Conservation (phyloP, 1,140 invertebrate species). For the Pseudobourletiella spinata region DNA sequence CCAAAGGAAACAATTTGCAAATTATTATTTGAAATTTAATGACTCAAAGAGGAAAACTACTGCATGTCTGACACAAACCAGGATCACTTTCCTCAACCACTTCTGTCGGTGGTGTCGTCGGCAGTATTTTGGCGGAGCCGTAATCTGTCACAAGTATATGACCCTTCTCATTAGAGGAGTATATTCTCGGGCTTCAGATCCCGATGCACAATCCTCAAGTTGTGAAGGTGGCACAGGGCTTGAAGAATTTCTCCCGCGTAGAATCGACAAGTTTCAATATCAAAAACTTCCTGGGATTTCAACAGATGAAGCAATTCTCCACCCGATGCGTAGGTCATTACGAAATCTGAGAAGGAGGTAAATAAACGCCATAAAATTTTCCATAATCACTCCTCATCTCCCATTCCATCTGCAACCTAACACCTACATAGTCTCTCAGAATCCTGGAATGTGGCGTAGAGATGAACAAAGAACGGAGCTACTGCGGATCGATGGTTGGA, state of each 20-base stretch:
- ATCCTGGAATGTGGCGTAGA: constrained; percentile 97
- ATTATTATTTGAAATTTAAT: not conserved
- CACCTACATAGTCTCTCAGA: constrained; percentile 67
- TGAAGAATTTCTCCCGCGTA: constrained; percentile 87
- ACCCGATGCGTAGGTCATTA: constrained; percentile 87
- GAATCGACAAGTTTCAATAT: constrained; percentile 78
- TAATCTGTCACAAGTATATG: constrained; percentile 96
- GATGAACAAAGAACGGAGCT: constrained; percentile 76
- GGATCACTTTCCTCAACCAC: constrained; percentile 3
- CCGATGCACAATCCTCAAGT: constrained; percentile 79
- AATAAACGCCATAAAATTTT: not conserved
- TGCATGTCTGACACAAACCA: not conserved
- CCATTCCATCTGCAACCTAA: not conserved
- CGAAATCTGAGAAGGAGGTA: constrained; percentile 62
- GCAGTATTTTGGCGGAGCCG: constrained; percentile 84
- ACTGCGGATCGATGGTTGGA: constrained; percentile 47
- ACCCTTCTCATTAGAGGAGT: constrained; percentile 82
- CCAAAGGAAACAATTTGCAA: not conserved
- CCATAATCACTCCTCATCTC: not conserved
- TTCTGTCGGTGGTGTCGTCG: constrained; percentile 32
- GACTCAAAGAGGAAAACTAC: no score
- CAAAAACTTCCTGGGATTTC: constrained; percentile 81
- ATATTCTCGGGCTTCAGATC: constrained; percentile 88
- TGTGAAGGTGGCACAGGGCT: constrained; percentile 86
- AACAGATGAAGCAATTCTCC: constrained; percentile 88